phyloP scores from a whole-genome alignment of 1,140 invertebrate species.

The Cryptotermes secundus region DNA sequence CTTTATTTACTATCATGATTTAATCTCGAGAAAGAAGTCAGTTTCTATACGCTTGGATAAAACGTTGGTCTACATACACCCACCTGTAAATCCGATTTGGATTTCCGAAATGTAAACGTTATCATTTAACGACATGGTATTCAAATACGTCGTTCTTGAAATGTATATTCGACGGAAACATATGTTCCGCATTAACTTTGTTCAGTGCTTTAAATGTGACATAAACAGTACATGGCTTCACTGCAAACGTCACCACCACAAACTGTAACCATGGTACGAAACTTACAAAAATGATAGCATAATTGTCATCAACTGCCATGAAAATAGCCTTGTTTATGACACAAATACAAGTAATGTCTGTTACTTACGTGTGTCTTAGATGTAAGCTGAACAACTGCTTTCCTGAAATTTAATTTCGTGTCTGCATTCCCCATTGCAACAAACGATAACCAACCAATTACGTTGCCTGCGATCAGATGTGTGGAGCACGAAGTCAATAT shows the following conservation, averaged over 20 bases:
- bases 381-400: conserved; percentile 94
- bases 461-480: not conserved
- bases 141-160: too few species aligned
- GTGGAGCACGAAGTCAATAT: not conserved
- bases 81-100: too few species aligned
- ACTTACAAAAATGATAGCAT: not conserved
- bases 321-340: not conserved
- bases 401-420: conserved; percentile 95
- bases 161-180: too few species aligned
- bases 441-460: not conserved
- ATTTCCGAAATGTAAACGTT: too few species aligned
- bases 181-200: too few species aligned
- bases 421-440: conserved; percentile 94
- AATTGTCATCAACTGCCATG: not conserved
- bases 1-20: too few species aligned
- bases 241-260: not conserved
- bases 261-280: not conserved
- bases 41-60: too few species aligned
- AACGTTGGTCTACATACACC: too few species aligned
- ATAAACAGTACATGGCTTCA: not conserved
- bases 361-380: conserved; percentile 86
- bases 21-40: too few species aligned
- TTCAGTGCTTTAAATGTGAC: too few species aligned
- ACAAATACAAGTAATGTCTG: not conserved
- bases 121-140: too few species aligned